These are phyloP conservation scores for Euclidia mi DNA, from an alignment of 2,888 invertebrate species.

Conservation along the genomic window DNA sequence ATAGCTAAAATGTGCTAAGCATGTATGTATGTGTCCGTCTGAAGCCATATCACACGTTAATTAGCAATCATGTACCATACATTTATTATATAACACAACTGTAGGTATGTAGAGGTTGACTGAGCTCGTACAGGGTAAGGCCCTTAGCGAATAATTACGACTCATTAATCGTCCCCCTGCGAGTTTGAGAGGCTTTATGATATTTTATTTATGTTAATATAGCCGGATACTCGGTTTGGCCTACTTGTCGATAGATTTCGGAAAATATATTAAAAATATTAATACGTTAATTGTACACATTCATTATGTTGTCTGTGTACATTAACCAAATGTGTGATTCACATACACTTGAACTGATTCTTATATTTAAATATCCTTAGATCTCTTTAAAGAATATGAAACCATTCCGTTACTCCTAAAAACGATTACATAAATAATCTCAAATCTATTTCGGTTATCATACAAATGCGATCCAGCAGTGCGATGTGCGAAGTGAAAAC, in stretches of 20 bases:
- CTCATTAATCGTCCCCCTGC: slow-evolving; percentile 58
- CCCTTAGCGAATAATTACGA: slow-evolving; percentile 61
- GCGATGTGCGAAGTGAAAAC: too few species aligned
- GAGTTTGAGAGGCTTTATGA: slow-evolving; percentile 55
- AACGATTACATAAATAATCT: too few species aligned
- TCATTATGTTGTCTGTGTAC: background rate
- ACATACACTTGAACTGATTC: too few species aligned
- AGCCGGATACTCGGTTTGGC: slow-evolving; percentile 1
- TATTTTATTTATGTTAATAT: slow-evolving; percentile 53
- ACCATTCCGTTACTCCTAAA: too few species aligned
- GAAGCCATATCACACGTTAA: slow-evolving; percentile 4
- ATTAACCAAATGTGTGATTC: too few species aligned
- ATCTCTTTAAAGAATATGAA: too few species aligned
- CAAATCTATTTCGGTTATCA: too few species aligned
- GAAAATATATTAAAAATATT: background rate
- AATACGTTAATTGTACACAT: background rate
- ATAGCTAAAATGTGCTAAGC: too few species aligned
- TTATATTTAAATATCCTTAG: too few species aligned
- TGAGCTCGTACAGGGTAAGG: slow-evolving; percentile 47
- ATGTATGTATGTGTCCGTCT: background rate
- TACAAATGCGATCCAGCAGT: too few species aligned
- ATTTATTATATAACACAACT: slow-evolving; percentile 26
- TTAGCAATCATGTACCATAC: slow-evolving; percentile 19
- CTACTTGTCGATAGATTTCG: background rate
- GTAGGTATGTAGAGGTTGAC: slow-evolving; percentile 20